Percentiles rank a stretch among this genome's conserved stretches.
Evolutionary conservation across 2,888 invertebrate genomes (phyloP).

Genomic region (Agrochola lychnidis): DNA sequence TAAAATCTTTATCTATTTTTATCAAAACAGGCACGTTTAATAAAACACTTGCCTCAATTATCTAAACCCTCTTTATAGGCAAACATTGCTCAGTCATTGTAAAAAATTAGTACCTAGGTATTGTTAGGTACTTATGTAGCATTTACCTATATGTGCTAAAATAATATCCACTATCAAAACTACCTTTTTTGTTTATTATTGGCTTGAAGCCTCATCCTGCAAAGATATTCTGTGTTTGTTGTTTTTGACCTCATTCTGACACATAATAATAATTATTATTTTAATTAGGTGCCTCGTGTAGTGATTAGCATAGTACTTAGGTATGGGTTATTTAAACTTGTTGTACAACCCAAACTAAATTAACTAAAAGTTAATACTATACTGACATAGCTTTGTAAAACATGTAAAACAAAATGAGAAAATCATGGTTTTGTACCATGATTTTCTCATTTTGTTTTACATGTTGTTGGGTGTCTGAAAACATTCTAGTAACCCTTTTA

Average conservation of each 20-base stretch:
- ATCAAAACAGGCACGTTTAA: background rate
- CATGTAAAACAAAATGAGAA: too few relatives aligned
- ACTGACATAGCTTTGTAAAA: background rate
- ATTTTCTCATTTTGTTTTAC: background rate
- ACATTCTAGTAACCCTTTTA: background rate
- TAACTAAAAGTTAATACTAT: background rate
- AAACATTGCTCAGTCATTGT: background rate
- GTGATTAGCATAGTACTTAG: background rate
- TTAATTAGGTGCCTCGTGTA: background rate
- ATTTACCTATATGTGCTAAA: background rate
- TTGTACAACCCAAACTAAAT: background rate
- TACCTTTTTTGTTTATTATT: too few relatives aligned
- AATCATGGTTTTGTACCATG: too few relatives aligned
- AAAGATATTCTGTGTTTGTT: background rate
- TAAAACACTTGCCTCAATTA: background rate
- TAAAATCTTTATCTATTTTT: background rate
- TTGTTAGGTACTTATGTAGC: background rate
- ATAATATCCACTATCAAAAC: background rate
- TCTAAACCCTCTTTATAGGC: background rate
- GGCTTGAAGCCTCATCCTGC: background rate
- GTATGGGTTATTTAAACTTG: background rate
- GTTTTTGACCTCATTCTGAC: background rate
- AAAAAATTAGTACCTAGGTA: background rate
- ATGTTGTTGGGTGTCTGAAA: background rate
- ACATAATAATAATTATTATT: background rate